A percentile compares a stretch with the other conserved stretches of the same genome.
Evolutionary conservation across 2,113 vertebrate species (phyloP).

Genomic region (Illadopsis cleaveri): DNA sequence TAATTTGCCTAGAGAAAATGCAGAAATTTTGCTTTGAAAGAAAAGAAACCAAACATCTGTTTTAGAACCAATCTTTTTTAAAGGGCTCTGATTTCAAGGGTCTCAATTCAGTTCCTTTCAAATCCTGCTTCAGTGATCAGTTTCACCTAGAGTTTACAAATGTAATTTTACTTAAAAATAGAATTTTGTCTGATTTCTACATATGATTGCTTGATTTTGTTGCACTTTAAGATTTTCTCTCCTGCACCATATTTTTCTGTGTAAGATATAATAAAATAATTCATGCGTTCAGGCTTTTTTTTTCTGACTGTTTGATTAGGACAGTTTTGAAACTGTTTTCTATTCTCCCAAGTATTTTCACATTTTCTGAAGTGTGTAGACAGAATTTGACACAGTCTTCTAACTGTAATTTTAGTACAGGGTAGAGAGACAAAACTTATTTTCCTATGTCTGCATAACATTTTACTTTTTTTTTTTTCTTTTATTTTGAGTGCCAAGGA

Average conservation of each 20-base stretch:
- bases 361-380: background rate
- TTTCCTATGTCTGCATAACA: background rate
- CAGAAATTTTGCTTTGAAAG: background rate
- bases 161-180: background rate
- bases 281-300: background rate
- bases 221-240: background rate
- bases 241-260: background rate
- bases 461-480: background rate
- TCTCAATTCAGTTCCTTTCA: background rate
- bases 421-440: background rate
- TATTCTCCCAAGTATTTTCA: background rate
- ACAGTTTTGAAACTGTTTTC: background rate
- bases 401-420: background rate
- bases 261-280: background rate
- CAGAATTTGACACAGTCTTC: background rate
- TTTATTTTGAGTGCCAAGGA: background rate
- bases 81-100: background rate
- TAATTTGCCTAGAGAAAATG: background rate
- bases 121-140: background rate
- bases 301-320: background rate
- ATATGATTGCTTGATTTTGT: background rate
- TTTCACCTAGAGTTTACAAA: background rate
- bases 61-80: background rate
- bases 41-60: background rate
- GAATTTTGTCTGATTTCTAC: background rate